phyloP scores from a whole-genome alignment of 2,113 vertebrate species.

The Halcyon malimbica region DNA sequence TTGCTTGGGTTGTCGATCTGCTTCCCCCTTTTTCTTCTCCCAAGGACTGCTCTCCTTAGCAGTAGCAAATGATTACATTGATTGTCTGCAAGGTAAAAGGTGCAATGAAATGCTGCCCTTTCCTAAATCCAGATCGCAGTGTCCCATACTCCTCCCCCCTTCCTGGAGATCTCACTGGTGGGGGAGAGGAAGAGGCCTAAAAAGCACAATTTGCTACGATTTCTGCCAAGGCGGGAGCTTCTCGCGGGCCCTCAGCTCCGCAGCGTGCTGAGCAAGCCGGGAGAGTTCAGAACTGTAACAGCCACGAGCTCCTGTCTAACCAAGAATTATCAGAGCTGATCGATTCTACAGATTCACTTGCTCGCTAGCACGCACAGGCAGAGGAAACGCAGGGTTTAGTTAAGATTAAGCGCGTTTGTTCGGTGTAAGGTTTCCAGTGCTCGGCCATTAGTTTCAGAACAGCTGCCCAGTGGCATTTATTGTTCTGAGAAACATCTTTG shows the following conservation, averaged over 20 bases:
- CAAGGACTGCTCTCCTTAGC: not conserved
- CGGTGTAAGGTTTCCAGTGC: not conserved
- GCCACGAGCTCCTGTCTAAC: not conserved
- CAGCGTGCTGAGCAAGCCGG: not conserved
- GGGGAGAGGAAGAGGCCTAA: not conserved
- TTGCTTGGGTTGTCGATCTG: not conserved
- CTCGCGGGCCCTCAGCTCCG: accelerated
- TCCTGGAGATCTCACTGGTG: accelerated
- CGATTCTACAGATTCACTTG: not conserved
- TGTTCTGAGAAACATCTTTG: not conserved
- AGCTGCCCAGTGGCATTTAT: not conserved
- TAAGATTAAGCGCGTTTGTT: not conserved
- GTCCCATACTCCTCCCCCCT: not conserved
- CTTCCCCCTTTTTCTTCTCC: not conserved
- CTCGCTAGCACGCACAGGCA: not conserved
- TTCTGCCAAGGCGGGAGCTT: not conserved
- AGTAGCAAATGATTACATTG: not conserved
- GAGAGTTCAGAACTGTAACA: not conserved
- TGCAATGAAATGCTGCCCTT: not conserved
- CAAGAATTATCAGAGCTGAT: not conserved
- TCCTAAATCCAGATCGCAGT: not conserved
- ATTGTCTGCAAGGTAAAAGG: not conserved
- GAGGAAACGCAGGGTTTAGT: not conserved
- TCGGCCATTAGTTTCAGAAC: not conserved
- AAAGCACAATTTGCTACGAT: not conserved